phyloP scores from a whole-genome alignment of 2,888 invertebrate genomes.

The Antitype chi region DNA sequence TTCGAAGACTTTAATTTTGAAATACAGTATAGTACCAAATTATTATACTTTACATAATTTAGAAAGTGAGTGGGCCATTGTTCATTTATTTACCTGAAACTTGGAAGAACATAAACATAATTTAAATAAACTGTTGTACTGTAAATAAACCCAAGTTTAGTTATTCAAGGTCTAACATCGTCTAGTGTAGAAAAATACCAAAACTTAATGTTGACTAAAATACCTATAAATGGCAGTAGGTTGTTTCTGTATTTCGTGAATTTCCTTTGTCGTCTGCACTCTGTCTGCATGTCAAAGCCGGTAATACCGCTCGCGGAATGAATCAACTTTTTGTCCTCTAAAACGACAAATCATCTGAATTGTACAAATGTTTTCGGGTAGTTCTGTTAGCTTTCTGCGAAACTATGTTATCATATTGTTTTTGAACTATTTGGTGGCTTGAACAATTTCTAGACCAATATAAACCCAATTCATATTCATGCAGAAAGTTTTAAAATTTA shows the following conservation, averaged over 20 bases:
- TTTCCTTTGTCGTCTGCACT: conserved; percentile 59
- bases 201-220: not conserved
- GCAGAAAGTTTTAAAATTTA: conserved; percentile 8
- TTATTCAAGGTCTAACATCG: not conserved
- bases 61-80: not conserved
- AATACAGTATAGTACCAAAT: too few species aligned
- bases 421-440: conserved; percentile 22
- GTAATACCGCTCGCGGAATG: conserved; percentile 34
- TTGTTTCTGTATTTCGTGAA: not conserved
- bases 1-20: too few species aligned
- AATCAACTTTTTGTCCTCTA: conserved; percentile 35
- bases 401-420: conserved; percentile 34
- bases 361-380: conserved; percentile 27
- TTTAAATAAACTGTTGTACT: not conserved
- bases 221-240: not conserved
- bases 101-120: not conserved
- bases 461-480: conserved; percentile 11
- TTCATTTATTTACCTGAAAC: not conserved
- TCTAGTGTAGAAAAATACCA: not conserved
- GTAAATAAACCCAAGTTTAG: not conserved
- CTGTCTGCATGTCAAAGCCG: conserved; percentile 29
- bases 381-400: conserved; percentile 18
- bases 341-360: conserved; percentile 10
- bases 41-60: not conserved
- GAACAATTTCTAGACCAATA: conserved; percentile 7